Base-by-base conservation (phyloP, 2,797 vertebrate genomes). In the Poliocrania exsul region DNA sequence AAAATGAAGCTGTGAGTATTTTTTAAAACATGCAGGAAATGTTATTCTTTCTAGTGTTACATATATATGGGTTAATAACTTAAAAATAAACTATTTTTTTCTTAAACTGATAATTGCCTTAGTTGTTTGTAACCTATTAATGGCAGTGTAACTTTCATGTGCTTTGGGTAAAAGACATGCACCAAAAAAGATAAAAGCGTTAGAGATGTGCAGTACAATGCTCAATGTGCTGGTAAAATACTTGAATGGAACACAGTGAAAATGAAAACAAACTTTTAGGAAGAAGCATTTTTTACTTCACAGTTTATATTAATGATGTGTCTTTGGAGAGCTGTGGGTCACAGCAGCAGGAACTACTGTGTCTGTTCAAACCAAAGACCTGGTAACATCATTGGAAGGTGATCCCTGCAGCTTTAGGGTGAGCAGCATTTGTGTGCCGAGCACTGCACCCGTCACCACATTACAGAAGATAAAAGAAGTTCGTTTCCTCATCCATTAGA, bases 231-330 rank as follows among this genome's bases (percentile, higher is more conserved):
- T 57, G 57, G n/a, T 51, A 70, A 86, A 88, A 75, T 37, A 57
- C 26, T 40, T 16, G 29, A 56, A 26, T 12, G 11, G 23, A 86
- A 31, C 9, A 21, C 4, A 69, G 42, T 35, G 26, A 38, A 75
- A 74, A 31, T 23, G 15, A 65, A 75, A 81, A 13, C 10, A 75
- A 33, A 53, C 14, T 64, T 90, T 90, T 65, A 71, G 72, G 61
- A 86, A 42, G 16, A 50, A 70, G 10, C 8, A 25, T 56, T 86
- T 74, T 74, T 18, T 65, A 46, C 50, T 64, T 67, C 49, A 24
- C 18, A 25, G 1, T 77, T 73, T 69, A 1, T 57, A 21, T 33
- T 9, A 14, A 0, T 2, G 14, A 1, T 28, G 8, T 42, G 24
- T 67, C 50, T 47, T 85, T 71, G 80, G 18, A 72, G 50, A 49